phyloP scores from a whole-genome alignment of 92 coral and sea anemone genomes.

The Pocillopora grandis region DNA sequence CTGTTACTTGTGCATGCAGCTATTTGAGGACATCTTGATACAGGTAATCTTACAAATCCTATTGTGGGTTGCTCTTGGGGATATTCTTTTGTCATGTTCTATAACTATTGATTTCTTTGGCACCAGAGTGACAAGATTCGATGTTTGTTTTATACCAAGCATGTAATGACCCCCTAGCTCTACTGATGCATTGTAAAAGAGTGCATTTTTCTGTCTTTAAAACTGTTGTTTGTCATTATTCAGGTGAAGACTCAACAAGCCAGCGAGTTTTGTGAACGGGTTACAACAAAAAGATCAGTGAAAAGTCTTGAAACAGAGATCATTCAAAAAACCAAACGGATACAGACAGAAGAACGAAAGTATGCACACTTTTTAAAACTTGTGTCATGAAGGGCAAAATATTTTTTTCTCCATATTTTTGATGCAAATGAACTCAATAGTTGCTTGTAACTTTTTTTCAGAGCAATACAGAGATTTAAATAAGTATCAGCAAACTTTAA shows the following conservation, averaged over 20 bases:
- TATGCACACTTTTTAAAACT: slow-evolving; percentile 13
- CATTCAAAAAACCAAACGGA: slow-evolving; percentile 74
- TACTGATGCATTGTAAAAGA: neutral
- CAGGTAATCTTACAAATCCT: too few relatives aligned
- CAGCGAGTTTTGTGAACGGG: slow-evolving; percentile 72
- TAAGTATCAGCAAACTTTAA: too few relatives aligned
- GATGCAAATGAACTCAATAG: too few relatives aligned
- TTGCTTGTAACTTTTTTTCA: too few relatives aligned
- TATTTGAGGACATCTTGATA: too few relatives aligned
- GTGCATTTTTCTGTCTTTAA: neutral
- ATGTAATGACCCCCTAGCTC: too few relatives aligned
- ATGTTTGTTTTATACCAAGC: too few relatives aligned
- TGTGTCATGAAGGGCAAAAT: too few relatives aligned
- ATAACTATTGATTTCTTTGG: neutral
- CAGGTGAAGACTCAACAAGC: slow-evolving; percentile 76
- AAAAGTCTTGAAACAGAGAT: slow-evolving; percentile 85
- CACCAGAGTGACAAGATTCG: neutral
- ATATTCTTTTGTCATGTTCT: neutral
- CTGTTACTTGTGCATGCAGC: too few relatives aligned
- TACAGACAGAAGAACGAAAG: slow-evolving; percentile 89
- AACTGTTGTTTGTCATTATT: neutral
- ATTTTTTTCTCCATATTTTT: too few relatives aligned
- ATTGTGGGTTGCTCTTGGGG: too few relatives aligned
- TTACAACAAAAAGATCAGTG: slow-evolving; percentile 71
- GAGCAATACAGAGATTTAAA: too few relatives aligned